Conservation (phyloP, 2,113 vertebrate genomes). For the Archocentrus centrarchus region DNA sequence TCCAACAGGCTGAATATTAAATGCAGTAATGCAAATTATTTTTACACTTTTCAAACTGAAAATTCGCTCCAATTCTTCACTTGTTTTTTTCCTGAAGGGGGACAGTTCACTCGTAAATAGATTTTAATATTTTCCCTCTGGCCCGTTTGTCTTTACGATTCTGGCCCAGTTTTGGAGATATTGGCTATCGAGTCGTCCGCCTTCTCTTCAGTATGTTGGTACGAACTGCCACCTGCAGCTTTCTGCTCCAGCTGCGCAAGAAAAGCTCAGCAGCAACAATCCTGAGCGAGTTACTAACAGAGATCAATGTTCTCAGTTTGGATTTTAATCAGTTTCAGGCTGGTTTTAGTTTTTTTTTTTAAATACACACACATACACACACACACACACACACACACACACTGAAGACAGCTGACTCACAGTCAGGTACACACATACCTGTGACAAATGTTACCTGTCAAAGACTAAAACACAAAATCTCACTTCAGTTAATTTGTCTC, state of each 20-base stretch:
- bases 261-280: neutral
- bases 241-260: neutral
- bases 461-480: neutral
- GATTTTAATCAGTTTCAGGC: neutral
- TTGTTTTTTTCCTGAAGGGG: too few species aligned
- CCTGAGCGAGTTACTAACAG: neutral
- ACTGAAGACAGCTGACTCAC: neutral
- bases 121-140: neutral
- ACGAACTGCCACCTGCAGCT: rapidly evolving
- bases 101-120: too few species aligned
- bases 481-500: neutral
- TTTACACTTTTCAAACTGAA: too few species aligned
- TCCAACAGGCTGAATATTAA: neutral
- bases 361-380: too few species aligned
- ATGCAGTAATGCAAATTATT: neutral
- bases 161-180: neutral
- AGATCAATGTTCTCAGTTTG: too few species aligned
- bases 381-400: too few species aligned
- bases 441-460: neutral
- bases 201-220: neutral
- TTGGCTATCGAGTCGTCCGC: neutral
- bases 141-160: rapidly evolving
- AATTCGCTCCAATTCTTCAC: too few species aligned
- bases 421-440: neutral
- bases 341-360: neutral